Conservation (phyloP, 2,888 invertebrate genomes). For the Nomada fabriciana region DNA sequence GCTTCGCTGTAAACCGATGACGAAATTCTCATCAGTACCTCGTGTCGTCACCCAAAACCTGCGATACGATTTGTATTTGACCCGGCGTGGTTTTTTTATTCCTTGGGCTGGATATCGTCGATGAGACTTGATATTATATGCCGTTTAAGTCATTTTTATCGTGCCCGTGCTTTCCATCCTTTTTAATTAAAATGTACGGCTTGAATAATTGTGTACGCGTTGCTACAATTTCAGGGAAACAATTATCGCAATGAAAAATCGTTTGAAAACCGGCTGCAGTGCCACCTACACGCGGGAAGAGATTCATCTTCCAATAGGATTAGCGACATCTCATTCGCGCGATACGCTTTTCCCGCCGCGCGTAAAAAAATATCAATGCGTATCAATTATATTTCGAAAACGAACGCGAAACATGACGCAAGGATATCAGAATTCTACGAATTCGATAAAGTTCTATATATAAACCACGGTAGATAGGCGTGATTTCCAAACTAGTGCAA, state of each 20-base stretch:
- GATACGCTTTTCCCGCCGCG: constrained; percentile 7
- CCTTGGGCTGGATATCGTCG: constrained; percentile 9
- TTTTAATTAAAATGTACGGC: too few relatives aligned
- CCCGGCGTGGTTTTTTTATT: constrained; percentile 41
- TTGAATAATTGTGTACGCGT: too few relatives aligned
- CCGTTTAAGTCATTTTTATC: background rate
- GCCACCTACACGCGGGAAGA: background rate
- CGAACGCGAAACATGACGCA: background rate
- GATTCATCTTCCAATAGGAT: background rate
- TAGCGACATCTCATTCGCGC: background rate
- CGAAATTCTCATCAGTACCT: constrained; percentile 48
- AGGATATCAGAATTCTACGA: background rate
- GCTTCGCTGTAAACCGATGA: constrained; percentile 32
- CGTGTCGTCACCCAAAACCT: constrained; percentile 38
- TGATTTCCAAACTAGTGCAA: constrained; percentile 6
- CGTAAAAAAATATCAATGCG: background rate
- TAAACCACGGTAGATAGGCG: background rate
- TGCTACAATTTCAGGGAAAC: too few relatives aligned
- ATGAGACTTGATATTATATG: background rate
- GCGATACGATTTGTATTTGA: constrained; percentile 50
- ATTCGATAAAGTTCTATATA: background rate
- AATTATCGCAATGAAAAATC: too few relatives aligned
- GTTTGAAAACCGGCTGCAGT: background rate
- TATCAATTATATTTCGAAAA: background rate
- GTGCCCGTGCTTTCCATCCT: background rate